Base-by-base conservation (phyloP, 2,888 invertebrate genomes). In the Camptogramma bilineatum region DNA sequence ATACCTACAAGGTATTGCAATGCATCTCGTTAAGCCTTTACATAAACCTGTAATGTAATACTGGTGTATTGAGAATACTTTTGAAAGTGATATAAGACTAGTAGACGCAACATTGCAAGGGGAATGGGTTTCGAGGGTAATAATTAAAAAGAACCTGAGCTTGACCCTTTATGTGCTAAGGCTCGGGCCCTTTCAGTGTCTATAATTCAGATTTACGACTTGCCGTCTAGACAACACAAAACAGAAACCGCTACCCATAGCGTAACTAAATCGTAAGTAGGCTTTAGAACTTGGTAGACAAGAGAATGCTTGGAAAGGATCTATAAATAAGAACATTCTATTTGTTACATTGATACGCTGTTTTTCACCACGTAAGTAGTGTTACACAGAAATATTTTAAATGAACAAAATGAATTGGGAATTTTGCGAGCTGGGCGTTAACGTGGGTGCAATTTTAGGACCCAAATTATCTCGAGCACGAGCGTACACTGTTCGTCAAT, bases 181-280 rank as follows among this genome's bases (percentile, higher is more conserved):
- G 56, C 52, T 52, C 62, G 64, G 68, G 52, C 70, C 72, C 66
- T 62, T 65, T 66, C 64, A 65, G 62, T 48, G 71, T 62, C 74
- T 68, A 69, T 56, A 58, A 58, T 64, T 55, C 21, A 55, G 62
- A 62, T 76, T 76, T 74, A 79, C 70, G 69, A 69, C 67, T 54
- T 62, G 64, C 70, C 55, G 78, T 79, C 79, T 79, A 79, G 77
- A 79, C 79, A 44, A 42, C 62, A 69, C 69, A 66, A 73, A 67
- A 63, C 52, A 58, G 50, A 60, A 71, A 62, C 59, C 19, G 39
- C 59, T 56, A 48, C 24, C 47, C 21, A 65, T 68, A 70, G 54
- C 62, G 59, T 57, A 69, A 72, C 64, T 69, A 52, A 28, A 56
- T 66, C 66, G 72, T 68, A 73, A 64, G 66, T 50, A 56, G 31